Evolutionary conservation across 2,797 vertebrate genomes (phyloP), one percentile per base, ranked within the genome.

Genomic region (Syngnathus acus): DNA sequence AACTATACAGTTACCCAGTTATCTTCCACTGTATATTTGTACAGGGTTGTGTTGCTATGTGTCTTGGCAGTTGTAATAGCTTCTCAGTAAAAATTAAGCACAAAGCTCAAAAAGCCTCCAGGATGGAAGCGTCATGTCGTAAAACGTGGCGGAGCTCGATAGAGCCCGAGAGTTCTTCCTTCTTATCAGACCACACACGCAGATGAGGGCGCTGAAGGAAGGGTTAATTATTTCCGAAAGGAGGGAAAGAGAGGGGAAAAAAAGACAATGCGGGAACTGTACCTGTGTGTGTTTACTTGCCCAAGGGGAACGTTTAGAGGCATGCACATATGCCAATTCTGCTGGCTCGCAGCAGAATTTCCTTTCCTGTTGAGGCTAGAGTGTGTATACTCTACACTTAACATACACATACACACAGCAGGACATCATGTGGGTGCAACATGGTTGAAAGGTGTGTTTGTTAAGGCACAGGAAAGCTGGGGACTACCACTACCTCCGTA

Each of bases 221-320:
- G 76, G 69, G 78, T 86, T 89, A 81, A 91, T 90, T 82, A 87
- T 88, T 86, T 90, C 87, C 78, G 78, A 81, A 85, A 80, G 59
- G 53, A 78, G 77, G 69, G 65, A 66, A 74, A 76, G 51, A 66
- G 54, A 58, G 64, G 32, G 32, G 65, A 68, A 57, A 72, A 32
- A 55, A 45, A 63, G 80, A 88, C 85, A 84, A 83, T 84, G 77
- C 83, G 77, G 80, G 82, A 88, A 87, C 82, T 76, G 74, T 88
- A 90, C 84, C 82, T 89, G 82, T 80, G 80, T 78, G 75, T 74
- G 74, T 78, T 65, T 72, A 62, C 51, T 61, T 80, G 86, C 82
- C 85, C 74, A 40, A 85, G 82, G 78, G 83, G 80, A 79, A 71
- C 63, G 50, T 86, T 85, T 79, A 57, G 66, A 85, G 76, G 64